Conservation (phyloP, 2,888 invertebrate species). For the Eilema caniola region DNA sequence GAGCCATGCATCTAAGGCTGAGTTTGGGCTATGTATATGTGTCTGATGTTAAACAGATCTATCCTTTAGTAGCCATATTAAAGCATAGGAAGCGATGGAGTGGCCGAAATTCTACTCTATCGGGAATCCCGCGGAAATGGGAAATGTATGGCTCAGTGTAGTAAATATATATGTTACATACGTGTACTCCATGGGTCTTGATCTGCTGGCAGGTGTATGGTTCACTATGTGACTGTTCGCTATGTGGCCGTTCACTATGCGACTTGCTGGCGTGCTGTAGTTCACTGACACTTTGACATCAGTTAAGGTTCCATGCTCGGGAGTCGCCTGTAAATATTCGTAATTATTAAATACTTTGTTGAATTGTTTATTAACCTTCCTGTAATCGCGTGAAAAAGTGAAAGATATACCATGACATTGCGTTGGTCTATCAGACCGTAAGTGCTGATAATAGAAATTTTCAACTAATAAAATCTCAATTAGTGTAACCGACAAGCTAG, state of each 20-base stretch:
- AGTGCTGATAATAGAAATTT: too few species aligned
- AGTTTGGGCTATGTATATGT: too few species aligned
- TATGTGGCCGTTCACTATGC: slow-evolving; percentile 49
- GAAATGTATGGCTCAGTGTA: neutral
- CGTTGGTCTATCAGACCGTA: too few species aligned
- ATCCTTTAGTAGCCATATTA: too few species aligned
- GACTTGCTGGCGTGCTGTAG: slow-evolving; percentile 74
- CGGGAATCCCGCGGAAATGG: neutral
- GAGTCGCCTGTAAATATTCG: slow-evolving; percentile 65
- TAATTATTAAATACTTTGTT: neutral
- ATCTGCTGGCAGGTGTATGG: slow-evolving; percentile 71
- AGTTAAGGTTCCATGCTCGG: slow-evolving; percentile 60
- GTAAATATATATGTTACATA: neutral
- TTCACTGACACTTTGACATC: slow-evolving; percentile 76
- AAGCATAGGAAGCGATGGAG: too few species aligned
- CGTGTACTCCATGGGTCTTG: slow-evolving; percentile 78
- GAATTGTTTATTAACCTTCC: neutral
- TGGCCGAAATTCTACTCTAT: too few species aligned
- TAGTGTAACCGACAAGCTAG: too few species aligned
- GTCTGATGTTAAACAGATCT: too few species aligned
- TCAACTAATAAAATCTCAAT: too few species aligned
- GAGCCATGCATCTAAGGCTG: too few species aligned
- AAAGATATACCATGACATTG: too few species aligned
- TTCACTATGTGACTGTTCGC: slow-evolving; percentile 52
- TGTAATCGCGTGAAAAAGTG: too few species aligned